Percentiles rank a stretch among this genome's conserved stretches.
phyloP scores from a whole-genome alignment of 35 echinoderm and acorn worm species.

The Diadema setosum region DNA sequence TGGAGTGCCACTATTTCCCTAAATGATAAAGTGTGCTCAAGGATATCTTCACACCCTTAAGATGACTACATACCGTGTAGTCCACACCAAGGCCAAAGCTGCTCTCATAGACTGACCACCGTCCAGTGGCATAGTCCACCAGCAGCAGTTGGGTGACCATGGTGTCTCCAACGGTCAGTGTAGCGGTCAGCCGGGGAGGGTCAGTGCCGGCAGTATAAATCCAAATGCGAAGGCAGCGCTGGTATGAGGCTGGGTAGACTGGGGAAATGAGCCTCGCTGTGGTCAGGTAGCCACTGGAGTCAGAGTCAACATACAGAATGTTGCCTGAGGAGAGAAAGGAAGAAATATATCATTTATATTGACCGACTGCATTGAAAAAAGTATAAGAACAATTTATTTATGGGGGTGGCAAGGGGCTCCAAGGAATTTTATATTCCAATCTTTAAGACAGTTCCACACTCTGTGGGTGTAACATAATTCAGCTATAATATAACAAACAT shows the following conservation, averaged over 20 bases:
- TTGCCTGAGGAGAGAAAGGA: constrained; percentile 36
- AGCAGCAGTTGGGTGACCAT: neutral
- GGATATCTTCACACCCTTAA: neutral
- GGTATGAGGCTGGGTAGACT: constrained; percentile 29
- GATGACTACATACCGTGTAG: neutral
- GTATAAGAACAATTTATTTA: too few species aligned
- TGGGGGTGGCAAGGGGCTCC: too few species aligned
- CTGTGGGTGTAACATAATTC: too few species aligned
- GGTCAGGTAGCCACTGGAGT: neutral
- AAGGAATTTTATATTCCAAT: too few species aligned
- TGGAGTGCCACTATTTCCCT: too few species aligned
- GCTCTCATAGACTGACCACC: neutral
- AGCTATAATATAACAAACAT: too few species aligned
- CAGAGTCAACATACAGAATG: constrained; percentile 51
- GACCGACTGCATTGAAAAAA: too few species aligned
- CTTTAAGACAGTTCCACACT: too few species aligned
- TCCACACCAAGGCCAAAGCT: neutral
- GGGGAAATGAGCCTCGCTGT: constrained; percentile 30
- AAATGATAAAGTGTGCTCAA: too few species aligned
- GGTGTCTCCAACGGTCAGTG: neutral
- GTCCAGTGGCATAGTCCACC: neutral
- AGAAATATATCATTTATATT: too few species aligned
- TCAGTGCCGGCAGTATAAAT: constrained; percentile 20
- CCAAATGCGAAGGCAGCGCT: constrained; percentile 57
- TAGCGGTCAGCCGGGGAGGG: neutral